Evolutionary conservation across 2,888 invertebrate species (phyloP).

Genomic region (Alviniconcha strummeri): DNA sequence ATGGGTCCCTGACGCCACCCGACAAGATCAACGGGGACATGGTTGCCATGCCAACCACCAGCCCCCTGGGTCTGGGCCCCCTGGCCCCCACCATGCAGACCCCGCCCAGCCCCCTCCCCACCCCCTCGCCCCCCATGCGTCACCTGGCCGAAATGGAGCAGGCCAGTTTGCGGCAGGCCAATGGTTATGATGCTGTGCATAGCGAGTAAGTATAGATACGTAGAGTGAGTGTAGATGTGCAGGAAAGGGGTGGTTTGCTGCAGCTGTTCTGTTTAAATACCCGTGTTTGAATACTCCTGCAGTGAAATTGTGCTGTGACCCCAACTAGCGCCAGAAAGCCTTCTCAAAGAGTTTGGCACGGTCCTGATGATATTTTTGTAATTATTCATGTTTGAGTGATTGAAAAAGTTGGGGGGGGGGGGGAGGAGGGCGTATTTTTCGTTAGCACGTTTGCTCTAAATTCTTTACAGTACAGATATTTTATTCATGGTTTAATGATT

Average conservation of each 20-base stretch:
- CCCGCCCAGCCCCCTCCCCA: slow-evolving; percentile 82
- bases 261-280: background rate
- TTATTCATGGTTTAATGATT: too few species aligned
- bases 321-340: too few species aligned
- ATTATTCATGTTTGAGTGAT: too few species aligned
- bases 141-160: slow-evolving; percentile 39
- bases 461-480: too few species aligned
- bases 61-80: slow-evolving; percentile 64
- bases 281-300: too few species aligned
- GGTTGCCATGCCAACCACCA: slow-evolving; percentile 66
- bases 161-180: slow-evolving; percentile 19
- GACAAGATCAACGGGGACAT: slow-evolving; percentile 74
- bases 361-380: too few species aligned
- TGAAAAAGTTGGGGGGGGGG: too few species aligned
- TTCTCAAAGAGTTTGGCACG: too few species aligned
- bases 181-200: slow-evolving; percentile 23
- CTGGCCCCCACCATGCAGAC: slow-evolving; percentile 83
- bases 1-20: slow-evolving; percentile 75
- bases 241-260: background rate
- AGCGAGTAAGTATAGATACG: slow-evolving; percentile 22
- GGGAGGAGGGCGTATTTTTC: too few species aligned
- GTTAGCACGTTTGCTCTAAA: too few species aligned
- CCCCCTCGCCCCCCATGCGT: slow-evolving; percentile 72
- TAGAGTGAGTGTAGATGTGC: too few species aligned
- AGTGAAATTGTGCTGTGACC: too few species aligned